phyloP scores from a whole-genome alignment of 2,113 vertebrate genomes.

The Oreochromis spilurus region DNA sequence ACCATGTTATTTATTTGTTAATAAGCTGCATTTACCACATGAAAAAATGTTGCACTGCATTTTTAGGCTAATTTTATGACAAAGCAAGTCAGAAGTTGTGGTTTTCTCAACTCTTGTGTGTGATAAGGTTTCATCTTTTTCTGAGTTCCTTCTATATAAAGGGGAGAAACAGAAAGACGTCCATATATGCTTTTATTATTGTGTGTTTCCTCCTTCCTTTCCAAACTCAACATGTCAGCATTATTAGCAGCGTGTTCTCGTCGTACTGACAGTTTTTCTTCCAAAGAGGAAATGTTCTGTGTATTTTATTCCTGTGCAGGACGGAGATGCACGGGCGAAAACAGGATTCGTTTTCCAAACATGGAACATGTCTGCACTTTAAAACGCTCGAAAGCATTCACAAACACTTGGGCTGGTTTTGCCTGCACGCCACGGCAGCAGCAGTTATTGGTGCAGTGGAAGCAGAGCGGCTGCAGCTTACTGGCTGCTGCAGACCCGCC shows the following conservation, averaged over 20 bases:
- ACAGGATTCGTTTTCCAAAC: not conserved
- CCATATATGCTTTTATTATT: not conserved
- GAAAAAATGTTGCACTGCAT: not conserved
- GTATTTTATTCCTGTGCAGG: not conserved
- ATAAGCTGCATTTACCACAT: not conserved
- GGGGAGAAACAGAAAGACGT: accelerated
- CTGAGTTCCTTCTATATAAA: accelerated
- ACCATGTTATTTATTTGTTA: accelerated
- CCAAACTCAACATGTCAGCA: not conserved
- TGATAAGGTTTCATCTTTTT: not conserved
- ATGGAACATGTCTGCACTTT: not conserved
- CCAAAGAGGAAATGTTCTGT: accelerated
- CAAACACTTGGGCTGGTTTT: not conserved
- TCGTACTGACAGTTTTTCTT: not conserved
- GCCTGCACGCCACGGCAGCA: not conserved
- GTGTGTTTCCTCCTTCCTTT: not conserved
- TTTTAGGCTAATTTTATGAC: accelerated
- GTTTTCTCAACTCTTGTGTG: not conserved
- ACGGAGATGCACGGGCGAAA: not conserved
- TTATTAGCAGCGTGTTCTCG: not conserved
- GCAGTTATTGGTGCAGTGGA: slow-evolving; percentile 10
- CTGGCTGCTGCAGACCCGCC: slow-evolving; percentile 41
- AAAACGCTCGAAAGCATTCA: not conserved
- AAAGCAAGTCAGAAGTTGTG: not conserved
- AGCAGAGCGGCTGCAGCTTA: slow-evolving; percentile 12